phyloP scores from a whole-genome alignment of 2,888 invertebrate genomes.

The Nemoura dubitans region DNA sequence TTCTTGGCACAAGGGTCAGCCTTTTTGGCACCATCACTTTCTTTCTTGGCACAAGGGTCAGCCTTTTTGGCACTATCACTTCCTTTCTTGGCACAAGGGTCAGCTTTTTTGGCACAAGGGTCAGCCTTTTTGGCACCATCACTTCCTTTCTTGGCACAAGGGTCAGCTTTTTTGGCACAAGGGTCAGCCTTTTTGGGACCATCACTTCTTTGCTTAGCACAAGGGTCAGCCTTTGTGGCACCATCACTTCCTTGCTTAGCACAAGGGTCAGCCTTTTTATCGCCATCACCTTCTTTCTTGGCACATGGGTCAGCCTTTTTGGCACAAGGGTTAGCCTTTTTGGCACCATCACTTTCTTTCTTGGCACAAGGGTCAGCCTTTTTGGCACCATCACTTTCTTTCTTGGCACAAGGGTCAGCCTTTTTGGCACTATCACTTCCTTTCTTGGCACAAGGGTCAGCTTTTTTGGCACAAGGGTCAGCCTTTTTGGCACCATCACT shows the following conservation, averaged over 20 bases:
- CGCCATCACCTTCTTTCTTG: neutral
- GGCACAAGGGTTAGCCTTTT: constrained; percentile 2
- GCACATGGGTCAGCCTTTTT: neutral
- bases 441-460: too few species aligned
- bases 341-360: neutral
- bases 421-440: constrained; percentile 18
- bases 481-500: constrained; percentile 7
- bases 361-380: neutral
- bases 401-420: too few species aligned
- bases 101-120: constrained; percentile 1
- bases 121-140: too few species aligned
- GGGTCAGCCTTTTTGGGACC: too few species aligned
- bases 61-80: neutral
- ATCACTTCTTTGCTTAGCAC: too few species aligned
- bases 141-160: too few species aligned
- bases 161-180: neutral
- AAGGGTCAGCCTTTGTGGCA: too few species aligned
- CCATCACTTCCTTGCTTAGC: too few species aligned
- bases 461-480: too few species aligned
- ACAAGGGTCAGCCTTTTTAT: neutral
- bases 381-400: neutral
- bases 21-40: neutral
- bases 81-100: too few species aligned
- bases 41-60: too few species aligned
- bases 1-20: neutral